Evolutionary conservation across 2,113 vertebrate species (phyloP).

Genomic region (Petroica traversi): DNA sequence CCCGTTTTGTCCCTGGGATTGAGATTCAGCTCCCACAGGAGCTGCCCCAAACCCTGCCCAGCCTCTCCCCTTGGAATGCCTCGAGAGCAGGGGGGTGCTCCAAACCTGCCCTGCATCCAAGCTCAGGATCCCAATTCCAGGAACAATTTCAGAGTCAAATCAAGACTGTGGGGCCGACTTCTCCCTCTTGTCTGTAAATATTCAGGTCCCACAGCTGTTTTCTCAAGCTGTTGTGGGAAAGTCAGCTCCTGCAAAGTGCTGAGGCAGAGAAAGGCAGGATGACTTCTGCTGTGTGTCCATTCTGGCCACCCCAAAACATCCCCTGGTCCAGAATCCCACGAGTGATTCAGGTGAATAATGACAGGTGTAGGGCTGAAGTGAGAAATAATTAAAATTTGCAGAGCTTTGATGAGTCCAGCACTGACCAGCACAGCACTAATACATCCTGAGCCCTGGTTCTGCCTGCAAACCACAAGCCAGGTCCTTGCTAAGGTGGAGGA

Average conservation of each 20-base stretch:
- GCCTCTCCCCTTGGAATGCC: neutral
- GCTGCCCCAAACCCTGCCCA: neutral
- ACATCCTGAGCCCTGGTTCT: neutral
- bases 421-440: neutral
- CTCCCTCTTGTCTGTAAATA: neutral
- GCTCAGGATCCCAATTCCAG: neutral
- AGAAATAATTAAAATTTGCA: constrained; percentile 21
- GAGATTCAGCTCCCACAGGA: constrained; percentile 9
- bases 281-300: neutral
- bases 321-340: neutral
- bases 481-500: neutral
- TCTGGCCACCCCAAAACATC: neutral
- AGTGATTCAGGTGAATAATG: neutral
- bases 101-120: neutral
- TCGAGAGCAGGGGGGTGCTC: neutral
- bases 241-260: constrained; percentile 5
- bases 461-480: neutral
- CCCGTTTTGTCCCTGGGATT: neutral
- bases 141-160: constrained; percentile 50
- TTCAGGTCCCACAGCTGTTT: neutral
- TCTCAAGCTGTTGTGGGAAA: constrained; percentile 4
- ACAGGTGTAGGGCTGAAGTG: neutral
- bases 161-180: neutral
- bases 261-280: neutral
- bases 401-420: neutral